Base-by-base conservation (phyloP, 1,140 invertebrate genomes). In the Drosophila bifasciata region DNA sequence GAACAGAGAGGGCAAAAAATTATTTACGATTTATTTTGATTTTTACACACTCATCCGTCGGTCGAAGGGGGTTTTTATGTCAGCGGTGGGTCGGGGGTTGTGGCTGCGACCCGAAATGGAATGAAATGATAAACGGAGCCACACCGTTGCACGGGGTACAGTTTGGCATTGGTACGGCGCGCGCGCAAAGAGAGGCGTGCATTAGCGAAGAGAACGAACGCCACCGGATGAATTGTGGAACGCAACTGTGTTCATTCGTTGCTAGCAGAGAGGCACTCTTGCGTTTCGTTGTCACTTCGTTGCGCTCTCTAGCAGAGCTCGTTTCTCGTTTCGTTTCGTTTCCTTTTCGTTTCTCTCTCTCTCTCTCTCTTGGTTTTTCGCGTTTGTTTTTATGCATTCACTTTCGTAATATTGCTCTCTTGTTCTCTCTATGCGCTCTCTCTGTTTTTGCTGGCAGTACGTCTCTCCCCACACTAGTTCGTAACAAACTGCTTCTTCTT, bases 1-100 rank as follows among this genome's bases (percentile, higher is more conserved):
- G 46, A 70, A 56, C 44, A 44, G 57, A 78, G 76, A 66, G 75
- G 73, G 57, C 72, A 79, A 79, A 85, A 88, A 88, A 88, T 88
- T 88, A 88, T 88, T 88, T 88, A 88, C 83, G 83, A 88, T 88
- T 88, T 88, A 88, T 88, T 88, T 88, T 88, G 83, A 88, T 88
- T 80, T 76, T 76, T 67, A 60, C 61, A 59, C 21, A 49, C 62
- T 8, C 0, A 17, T n/a, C 40, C 8, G 56, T 28, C 25, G 48
- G 5, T 16, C 16, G 3, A 45, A 17, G 21, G 62, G 63, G 75
- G 75, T 72, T 83, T 88, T 79, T 68, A 71, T 88, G 83, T 88
- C 83, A 88, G 52, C 67, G 78, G 83, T 48, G 78, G 66, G 78
- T 88, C 40, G 67, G 68, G 77, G 73, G 44, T 19, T 28, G n/a